phyloP scores from a whole-genome alignment of 2,797 vertebrate species.

The Manis javanica region DNA sequence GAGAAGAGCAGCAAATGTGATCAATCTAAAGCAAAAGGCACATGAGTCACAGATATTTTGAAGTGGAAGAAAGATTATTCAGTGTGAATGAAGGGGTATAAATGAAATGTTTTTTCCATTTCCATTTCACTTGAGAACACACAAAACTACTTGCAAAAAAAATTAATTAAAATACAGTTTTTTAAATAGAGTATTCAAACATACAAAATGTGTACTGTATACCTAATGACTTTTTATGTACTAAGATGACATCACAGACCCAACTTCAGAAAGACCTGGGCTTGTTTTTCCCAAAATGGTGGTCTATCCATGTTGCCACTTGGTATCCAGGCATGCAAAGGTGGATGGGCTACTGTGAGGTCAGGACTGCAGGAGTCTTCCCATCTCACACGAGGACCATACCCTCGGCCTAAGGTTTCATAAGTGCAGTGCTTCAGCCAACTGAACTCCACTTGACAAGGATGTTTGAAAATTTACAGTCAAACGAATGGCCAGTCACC shows the following conservation, averaged over 20 bases:
- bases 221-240: not conserved
- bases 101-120: not conserved
- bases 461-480: conserved; percentile 42
- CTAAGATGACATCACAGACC: not conserved
- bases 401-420: not conserved
- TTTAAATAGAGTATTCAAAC: not conserved
- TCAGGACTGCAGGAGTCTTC: not conserved
- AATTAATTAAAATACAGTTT: not conserved
- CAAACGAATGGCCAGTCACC: not conserved
- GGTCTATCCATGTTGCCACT: not conserved
- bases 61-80: not conserved
- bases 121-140: not conserved
- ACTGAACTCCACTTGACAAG: not conserved
- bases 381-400: not conserved
- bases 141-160: not conserved
- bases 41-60: not conserved
- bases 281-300: not conserved
- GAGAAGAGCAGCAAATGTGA: not conserved
- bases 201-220: not conserved
- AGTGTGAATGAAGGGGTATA: not conserved
- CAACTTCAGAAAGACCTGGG: not conserved
- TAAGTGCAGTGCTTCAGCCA: not conserved
- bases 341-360: not conserved
- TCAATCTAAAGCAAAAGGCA: not conserved
- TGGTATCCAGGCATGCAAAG: not conserved